Conservation (phyloP, 2,888 invertebrate genomes). For the Operophtera brumata region DNA sequence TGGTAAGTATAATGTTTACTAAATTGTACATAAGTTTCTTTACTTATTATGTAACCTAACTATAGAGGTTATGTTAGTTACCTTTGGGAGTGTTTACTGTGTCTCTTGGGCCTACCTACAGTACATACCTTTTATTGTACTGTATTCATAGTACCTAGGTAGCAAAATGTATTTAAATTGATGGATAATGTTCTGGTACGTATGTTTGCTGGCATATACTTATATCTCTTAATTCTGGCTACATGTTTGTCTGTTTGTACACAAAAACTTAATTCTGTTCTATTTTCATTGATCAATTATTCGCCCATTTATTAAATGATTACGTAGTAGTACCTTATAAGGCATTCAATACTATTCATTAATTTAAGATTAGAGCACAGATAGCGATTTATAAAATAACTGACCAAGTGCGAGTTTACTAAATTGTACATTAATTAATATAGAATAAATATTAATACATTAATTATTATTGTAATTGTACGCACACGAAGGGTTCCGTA, state of each 20-base stretch:
- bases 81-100: conserved; percentile 15
- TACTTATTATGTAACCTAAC: conserved; percentile 62
- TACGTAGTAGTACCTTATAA: too few species aligned
- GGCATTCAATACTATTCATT: too few species aligned
- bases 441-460: too few species aligned
- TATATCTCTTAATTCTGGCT: not conserved
- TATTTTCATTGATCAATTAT: not conserved
- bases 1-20: conserved; percentile 70
- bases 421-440: too few species aligned
- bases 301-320: too few species aligned
- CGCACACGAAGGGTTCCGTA: too few species aligned
- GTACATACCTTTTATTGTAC: not conserved
- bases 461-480: too few species aligned
- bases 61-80: conserved; percentile 51
- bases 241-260: not conserved
- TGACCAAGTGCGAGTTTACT: too few species aligned
- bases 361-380: too few species aligned
- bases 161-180: not conserved
- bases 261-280: not conserved
- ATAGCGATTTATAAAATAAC: too few species aligned
- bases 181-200: not conserved
- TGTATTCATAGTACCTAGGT: not conserved
- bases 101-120: too few species aligned
- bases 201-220: not conserved
- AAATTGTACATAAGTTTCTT: conserved; percentile 14